A percentile compares a stretch with the other conserved stretches of the same genome.
Evolutionary conservation across 2,113 vertebrate species (phyloP).

Genomic region (Siniperca knerii): DNA sequence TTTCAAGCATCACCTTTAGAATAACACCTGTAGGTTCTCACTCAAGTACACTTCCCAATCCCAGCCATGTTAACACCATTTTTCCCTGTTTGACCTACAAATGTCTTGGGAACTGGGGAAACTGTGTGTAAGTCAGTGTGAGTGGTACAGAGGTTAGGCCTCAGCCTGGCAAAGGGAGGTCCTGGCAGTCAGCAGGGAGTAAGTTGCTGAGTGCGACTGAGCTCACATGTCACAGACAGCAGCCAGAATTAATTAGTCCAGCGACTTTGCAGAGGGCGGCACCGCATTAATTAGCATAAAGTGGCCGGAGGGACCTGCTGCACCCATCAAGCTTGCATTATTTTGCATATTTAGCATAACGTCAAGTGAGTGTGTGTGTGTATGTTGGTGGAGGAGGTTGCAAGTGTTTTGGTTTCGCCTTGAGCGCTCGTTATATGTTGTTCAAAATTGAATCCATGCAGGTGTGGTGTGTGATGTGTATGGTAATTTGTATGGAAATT

Average conservation of each 20-base stretch:
- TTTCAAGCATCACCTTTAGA: conserved; percentile 23
- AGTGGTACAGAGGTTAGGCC: conserved; percentile 31
- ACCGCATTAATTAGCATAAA: conserved; percentile 83
- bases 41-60: conserved; percentile 22
- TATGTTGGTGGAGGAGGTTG: conserved; percentile 27
- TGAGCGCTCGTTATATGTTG: conserved; percentile 2
- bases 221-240: conserved; percentile 75
- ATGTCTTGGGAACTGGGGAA: conserved; percentile 35
- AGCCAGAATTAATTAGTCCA: conserved; percentile 80
- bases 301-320: conserved; percentile 75
- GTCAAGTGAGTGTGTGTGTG: conserved; percentile 32
- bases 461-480: conserved; percentile 30
- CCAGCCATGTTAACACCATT: conserved; percentile 39
- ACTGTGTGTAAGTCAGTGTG: background rate
- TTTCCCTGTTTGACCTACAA: conserved; percentile 35
- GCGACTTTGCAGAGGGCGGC: conserved; percentile 80
- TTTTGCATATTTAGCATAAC: conserved; percentile 74
- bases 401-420: conserved; percentile 4
- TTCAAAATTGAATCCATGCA: conserved; percentile 32
- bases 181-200: conserved; percentile 45
- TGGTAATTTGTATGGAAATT: conserved; percentile 49
- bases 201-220: conserved; percentile 25
- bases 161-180: conserved; percentile 24
- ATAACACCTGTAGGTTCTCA: conserved; percentile 31
- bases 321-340: conserved; percentile 59